phyloP scores from a whole-genome alignment of 1,140 invertebrate species.

The Ostrea edulis region DNA sequence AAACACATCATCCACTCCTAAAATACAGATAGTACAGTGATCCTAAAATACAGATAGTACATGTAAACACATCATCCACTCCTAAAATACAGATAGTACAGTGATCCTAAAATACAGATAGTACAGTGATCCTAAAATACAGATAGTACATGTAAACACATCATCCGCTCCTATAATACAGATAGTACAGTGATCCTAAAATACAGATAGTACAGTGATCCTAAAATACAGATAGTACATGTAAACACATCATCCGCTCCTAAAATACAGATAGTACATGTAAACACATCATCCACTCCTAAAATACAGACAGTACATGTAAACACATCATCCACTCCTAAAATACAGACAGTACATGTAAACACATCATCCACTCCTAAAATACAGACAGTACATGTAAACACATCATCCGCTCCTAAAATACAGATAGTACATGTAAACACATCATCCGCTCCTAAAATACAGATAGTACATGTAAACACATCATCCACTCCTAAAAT shows the following conservation, averaged over 20 bases:
- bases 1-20: constrained; percentile 47
- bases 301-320: neutral
- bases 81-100: constrained; percentile 34
- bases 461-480: constrained; percentile 6
- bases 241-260: constrained; percentile 45
- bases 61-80: constrained; percentile 42
- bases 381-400: constrained; percentile 2
- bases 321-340: constrained; percentile 47
- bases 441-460: constrained; percentile 46
- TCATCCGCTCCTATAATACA: constrained; percentile 43
- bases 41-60: too few species aligned
- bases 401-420: constrained; percentile 47
- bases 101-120: constrained; percentile 31
- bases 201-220: neutral
- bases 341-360: neutral
- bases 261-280: constrained; percentile 21
- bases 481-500: constrained; percentile 46
- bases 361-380: constrained; percentile 47
- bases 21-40: neutral
- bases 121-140: constrained; percentile 40
- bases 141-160: constrained; percentile 27
- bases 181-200: constrained; percentile 42
- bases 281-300: constrained; percentile 47
- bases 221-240: constrained; percentile 33
- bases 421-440: constrained; percentile 9